Conservation (phyloP, 2,888 invertebrate genomes). For the Micoletzkya japonica region DNA sequence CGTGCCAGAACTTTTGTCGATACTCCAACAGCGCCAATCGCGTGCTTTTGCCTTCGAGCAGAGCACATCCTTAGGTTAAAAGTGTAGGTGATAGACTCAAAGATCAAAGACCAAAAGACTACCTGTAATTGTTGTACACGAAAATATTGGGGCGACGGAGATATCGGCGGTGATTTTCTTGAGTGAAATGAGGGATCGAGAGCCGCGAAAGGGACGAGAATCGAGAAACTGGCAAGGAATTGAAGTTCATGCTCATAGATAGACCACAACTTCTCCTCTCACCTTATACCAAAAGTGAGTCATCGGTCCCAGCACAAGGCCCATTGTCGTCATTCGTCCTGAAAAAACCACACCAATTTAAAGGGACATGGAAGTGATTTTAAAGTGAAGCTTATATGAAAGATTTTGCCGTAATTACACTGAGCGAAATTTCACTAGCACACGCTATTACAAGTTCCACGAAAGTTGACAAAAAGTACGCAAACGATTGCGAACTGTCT, state of each 20-base stretch:
- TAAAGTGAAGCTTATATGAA: too few species aligned
- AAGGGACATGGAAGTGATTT: too few species aligned
- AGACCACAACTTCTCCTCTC: not conserved
- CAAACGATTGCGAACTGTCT: too few species aligned
- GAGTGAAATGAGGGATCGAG: not conserved
- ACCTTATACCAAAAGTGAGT: constrained; percentile 22
- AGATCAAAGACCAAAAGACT: not conserved
- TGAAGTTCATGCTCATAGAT: not conserved
- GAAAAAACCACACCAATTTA: too few species aligned
- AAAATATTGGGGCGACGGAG: constrained; percentile 18
- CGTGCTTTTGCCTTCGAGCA: constrained; percentile 37
- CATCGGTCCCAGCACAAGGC: constrained; percentile 24
- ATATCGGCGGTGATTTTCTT: constrained; percentile 24
- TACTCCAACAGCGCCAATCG: constrained; percentile 34
- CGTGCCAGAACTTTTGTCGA: constrained; percentile 34
- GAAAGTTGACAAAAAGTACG: too few species aligned
- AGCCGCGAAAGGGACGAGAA: constrained; percentile 9
- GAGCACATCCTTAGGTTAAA: constrained; percentile 23
- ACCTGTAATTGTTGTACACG: constrained; percentile 27
- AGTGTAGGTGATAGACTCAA: not conserved
- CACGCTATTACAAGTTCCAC: too few species aligned
- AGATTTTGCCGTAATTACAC: too few species aligned
- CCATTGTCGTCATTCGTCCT: constrained; percentile 25
- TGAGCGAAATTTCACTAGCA: too few species aligned
- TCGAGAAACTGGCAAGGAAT: constrained; percentile 8